phyloP scores from a whole-genome alignment of 2,888 invertebrate species.

The Nomada fucata region DNA sequence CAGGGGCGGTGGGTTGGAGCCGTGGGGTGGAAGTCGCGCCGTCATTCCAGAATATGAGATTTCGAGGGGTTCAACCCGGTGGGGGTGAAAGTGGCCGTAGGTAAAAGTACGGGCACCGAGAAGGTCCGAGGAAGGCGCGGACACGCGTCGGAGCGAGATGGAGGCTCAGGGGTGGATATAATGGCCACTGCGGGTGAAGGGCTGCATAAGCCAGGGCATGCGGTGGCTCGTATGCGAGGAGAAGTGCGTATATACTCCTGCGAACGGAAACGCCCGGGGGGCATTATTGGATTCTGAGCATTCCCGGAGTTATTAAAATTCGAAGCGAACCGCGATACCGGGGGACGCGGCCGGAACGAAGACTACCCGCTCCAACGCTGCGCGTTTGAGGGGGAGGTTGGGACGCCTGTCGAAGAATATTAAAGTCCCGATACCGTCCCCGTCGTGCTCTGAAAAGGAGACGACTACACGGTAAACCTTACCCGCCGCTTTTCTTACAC shows the following conservation, averaged over 20 bases:
- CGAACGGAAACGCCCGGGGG: slow-evolving; percentile 71
- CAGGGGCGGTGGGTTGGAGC: slow-evolving; percentile 19
- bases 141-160: slow-evolving; percentile 57
- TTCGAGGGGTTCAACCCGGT: slow-evolving; percentile 64
- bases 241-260: slow-evolving; percentile 54
- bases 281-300: slow-evolving; percentile 84
- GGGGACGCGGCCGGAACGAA: slow-evolving; percentile 44
- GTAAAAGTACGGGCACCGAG: slow-evolving; percentile 4
- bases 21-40: slow-evolving; percentile 76
- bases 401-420: slow-evolving; percentile 79
- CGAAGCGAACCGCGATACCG: slow-evolving; percentile 79
- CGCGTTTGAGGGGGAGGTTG: slow-evolving; percentile 65
- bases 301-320: slow-evolving; percentile 84
- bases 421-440: slow-evolving; percentile 76
- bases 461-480: slow-evolving; percentile 15
- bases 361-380: slow-evolving; percentile 47
- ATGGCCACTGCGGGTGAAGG: slow-evolving; percentile 44
- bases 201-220: slow-evolving; percentile 60
- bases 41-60: slow-evolving; percentile 82
- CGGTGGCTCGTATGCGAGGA: slow-evolving; percentile 33
- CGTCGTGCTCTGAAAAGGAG: slow-evolving; percentile 54
- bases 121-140: slow-evolving; percentile 15
- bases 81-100: slow-evolving; percentile 10
- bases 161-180: slow-evolving; percentile 72
- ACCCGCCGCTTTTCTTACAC: slow-evolving; percentile 10